Evolutionary conservation across 2,113 vertebrate genomes (phyloP).

Genomic region (Phainopepla nitens): DNA sequence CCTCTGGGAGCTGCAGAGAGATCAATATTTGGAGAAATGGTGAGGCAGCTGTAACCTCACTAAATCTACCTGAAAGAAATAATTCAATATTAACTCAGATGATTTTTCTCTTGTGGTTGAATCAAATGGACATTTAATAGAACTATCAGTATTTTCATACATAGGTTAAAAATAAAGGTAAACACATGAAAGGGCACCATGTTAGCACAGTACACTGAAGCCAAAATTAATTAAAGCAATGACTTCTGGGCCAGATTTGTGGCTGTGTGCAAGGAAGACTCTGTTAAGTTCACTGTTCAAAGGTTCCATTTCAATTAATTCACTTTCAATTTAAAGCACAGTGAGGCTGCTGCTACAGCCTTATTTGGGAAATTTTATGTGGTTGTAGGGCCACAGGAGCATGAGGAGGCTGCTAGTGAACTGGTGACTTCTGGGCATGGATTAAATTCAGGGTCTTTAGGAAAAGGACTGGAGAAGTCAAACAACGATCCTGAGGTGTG

Average conservation of each 20-base stretch:
- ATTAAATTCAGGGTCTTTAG: background rate
- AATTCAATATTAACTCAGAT: background rate
- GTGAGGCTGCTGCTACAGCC: background rate
- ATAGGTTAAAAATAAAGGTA: background rate
- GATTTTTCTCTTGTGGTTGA: background rate
- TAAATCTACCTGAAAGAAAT: background rate
- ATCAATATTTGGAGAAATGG: background rate
- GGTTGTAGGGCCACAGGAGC: background rate
- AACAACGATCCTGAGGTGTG: background rate
- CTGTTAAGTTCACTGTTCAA: background rate
- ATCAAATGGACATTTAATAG: background rate
- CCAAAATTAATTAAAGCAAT: background rate
- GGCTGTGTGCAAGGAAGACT: background rate
- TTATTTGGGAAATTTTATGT: background rate
- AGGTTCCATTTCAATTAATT: background rate
- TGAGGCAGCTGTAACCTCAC: background rate
- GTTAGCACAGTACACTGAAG: background rate
- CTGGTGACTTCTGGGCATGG: background rate
- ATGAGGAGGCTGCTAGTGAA: background rate
- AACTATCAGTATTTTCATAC: background rate
- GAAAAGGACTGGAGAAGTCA: background rate
- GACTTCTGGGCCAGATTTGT: background rate
- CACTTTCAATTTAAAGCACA: background rate
- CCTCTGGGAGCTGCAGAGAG: background rate
- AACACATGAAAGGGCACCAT: background rate